Conservation (phyloP, 2,797 vertebrate genomes). For the Siniperca undulata region DNA sequence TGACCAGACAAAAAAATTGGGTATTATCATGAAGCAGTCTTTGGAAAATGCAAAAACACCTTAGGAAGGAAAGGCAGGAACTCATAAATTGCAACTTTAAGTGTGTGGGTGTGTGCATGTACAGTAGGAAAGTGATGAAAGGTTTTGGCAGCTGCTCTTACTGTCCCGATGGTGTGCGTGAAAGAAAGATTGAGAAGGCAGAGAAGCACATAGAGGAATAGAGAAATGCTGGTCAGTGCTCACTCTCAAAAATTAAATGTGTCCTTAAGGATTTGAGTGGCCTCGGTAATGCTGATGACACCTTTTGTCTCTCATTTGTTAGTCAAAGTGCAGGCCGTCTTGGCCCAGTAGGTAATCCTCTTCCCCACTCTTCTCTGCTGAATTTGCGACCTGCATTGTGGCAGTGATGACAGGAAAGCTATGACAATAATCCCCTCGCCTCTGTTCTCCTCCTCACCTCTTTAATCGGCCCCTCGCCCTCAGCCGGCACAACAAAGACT, state of each 20-base stretch:
- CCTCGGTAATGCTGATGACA: slow-evolving; percentile 47
- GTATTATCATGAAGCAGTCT: slow-evolving; percentile 11
- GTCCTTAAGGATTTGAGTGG: slow-evolving; percentile 40
- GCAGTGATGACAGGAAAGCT: slow-evolving; percentile 58
- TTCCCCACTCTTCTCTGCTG: slow-evolving; percentile 39
- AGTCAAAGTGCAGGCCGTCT: slow-evolving; percentile 41
- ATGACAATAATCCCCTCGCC: slow-evolving; percentile 62
- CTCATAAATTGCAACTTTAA: slow-evolving; percentile 43
- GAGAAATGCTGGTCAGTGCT: slow-evolving; percentile 26
- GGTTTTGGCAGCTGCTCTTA: slow-evolving; percentile 40
- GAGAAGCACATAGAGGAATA: neutral
- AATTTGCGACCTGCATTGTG: slow-evolving; percentile 59
- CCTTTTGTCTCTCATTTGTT: slow-evolving; percentile 57
- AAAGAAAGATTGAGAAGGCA: slow-evolving; percentile 15
- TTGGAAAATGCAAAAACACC: slow-evolving; percentile 30
- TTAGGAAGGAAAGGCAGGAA: slow-evolving; percentile 17
- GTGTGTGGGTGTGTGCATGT: slow-evolving; percentile 27
- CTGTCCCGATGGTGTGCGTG: slow-evolving; percentile 24
- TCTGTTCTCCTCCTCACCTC: slow-evolving; percentile 60
- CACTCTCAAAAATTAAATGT: slow-evolving; percentile 23
- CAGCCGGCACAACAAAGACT: slow-evolving; percentile 46
- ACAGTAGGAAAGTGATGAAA: slow-evolving; percentile 38
- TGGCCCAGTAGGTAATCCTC: slow-evolving; percentile 42
- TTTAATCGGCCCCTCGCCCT: slow-evolving; percentile 54
- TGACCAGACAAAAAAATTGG: slow-evolving; percentile 11